Percentiles rank a stretch among this genome's conserved stretches.
Evolutionary conservation across 1,140 invertebrate species (phyloP).

Genomic region (Lucilia cuprina): DNA sequence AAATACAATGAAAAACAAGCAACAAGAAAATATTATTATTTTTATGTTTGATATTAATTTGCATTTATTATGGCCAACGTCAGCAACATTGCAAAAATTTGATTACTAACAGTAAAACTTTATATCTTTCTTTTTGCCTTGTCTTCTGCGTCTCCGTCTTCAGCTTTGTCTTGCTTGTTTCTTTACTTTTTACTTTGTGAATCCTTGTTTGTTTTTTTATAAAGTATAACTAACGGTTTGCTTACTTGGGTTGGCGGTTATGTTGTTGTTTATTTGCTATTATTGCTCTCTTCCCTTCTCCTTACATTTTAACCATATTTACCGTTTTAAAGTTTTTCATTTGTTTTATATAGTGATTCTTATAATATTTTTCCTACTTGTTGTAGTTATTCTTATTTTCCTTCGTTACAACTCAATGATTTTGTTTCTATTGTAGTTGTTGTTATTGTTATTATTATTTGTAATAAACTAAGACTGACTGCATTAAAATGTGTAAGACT

Average conservation of each 20-base stretch:
- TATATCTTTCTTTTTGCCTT: conserved; percentile 45
- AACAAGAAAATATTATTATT: neutral
- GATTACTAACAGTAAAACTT: conserved; percentile 57
- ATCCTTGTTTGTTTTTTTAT: neutral
- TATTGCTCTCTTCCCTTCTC: neutral
- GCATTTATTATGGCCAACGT: conserved; percentile 51
- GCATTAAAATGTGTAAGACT: neutral
- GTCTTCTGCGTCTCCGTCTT: neutral
- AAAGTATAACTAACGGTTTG: conserved; percentile 14
- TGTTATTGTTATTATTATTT: neutral
- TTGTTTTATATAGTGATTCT: too few relatives aligned
- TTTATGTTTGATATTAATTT: conserved; percentile 48
- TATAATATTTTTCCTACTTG: neutral
- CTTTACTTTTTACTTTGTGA: neutral
- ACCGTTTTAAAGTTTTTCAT: neutral
- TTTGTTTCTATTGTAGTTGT: neutral
- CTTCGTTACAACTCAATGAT: neutral
- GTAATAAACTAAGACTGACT: neutral
- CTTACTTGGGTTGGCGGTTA: conserved; percentile 33
- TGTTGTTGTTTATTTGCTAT: neutral
- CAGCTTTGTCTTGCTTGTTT: neutral
- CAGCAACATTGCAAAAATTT: conserved; percentile 52
- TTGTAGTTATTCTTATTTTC: neutral
- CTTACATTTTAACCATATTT: neutral
- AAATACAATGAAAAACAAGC: neutral